A percentile compares a stretch with the other conserved stretches of the same genome.
Evolutionary conservation across 2,888 invertebrate genomes (phyloP).

Genomic region (Hydraecia micacea): DNA sequence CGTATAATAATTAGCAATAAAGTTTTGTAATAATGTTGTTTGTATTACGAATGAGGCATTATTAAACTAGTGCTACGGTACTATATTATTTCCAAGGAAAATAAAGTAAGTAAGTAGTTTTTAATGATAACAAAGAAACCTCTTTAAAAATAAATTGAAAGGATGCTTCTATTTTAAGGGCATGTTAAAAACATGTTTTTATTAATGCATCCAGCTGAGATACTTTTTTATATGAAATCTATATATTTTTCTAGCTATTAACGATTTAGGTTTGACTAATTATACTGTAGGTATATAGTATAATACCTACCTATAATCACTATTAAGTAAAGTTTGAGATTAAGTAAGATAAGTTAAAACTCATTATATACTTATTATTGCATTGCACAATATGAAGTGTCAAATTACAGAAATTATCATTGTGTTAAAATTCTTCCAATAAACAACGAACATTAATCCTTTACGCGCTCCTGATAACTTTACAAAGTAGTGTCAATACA

Average conservation of each 20-base stretch:
- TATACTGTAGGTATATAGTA: neutral
- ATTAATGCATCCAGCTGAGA: neutral
- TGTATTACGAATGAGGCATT: constrained; percentile 36
- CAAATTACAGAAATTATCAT: neutral
- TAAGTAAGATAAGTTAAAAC: neutral
- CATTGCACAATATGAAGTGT: neutral
- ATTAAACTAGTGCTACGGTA: constrained; percentile 29
- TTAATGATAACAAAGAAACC: neutral
- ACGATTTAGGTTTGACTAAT: no score
- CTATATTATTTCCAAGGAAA: constrained; percentile 17
- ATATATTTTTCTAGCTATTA: neutral
- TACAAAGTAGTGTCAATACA: constrained; percentile 12
- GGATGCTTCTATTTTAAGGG: neutral
- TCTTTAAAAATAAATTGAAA: constrained; percentile 8
- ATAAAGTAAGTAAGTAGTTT: neutral
- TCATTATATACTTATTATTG: neutral
- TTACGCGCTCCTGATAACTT: neutral
- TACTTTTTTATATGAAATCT: neutral
- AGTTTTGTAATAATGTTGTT: constrained; percentile 40
- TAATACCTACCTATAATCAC: neutral
- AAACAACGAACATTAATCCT: neutral
- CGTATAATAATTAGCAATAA: constrained; percentile 59
- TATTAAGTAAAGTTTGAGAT: neutral
- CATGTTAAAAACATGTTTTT: neutral
- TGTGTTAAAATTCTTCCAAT: neutral